These are phyloP conservation scores for Chaetops frenatus DNA, from an alignment of 2,113 vertebrate species.

Conservation along the genomic window DNA sequence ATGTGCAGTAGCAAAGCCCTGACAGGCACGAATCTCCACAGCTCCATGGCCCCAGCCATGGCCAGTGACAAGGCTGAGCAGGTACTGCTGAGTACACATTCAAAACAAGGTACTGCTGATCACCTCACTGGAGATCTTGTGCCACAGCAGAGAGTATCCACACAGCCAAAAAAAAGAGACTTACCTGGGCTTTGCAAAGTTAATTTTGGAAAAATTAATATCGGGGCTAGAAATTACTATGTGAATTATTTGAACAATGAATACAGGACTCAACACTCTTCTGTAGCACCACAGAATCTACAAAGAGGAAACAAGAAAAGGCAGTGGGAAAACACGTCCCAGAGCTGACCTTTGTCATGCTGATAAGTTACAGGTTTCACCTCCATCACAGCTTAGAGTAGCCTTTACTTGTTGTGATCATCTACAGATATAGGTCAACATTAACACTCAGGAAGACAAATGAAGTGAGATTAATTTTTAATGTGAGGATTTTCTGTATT, in stretches of 20 bases:
- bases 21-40: fast-evolving
- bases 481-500: background rate
- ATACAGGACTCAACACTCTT: background rate
- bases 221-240: fast-evolving
- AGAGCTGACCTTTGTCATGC: background rate
- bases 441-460: background rate
- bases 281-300: background rate
- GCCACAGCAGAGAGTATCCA: background rate
- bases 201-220: background rate
- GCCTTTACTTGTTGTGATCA: background rate
- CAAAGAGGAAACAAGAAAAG: background rate
- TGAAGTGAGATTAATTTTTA: background rate
- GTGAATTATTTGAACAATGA: background rate
- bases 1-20: background rate
- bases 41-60: fast-evolving
- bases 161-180: background rate
- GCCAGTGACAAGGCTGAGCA: background rate
- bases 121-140: background rate
- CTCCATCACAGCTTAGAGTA: background rate
- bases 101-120: background rate
- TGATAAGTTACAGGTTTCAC: background rate
- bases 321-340: background rate
- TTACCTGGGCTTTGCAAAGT: background rate
- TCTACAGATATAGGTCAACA: background rate
- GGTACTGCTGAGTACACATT: fast-evolving